A percentile compares a stretch with the other conserved stretches of the same genome.
phyloP scores from a whole-genome alignment of 1,140 invertebrate genomes.

The Formica selysi region DNA sequence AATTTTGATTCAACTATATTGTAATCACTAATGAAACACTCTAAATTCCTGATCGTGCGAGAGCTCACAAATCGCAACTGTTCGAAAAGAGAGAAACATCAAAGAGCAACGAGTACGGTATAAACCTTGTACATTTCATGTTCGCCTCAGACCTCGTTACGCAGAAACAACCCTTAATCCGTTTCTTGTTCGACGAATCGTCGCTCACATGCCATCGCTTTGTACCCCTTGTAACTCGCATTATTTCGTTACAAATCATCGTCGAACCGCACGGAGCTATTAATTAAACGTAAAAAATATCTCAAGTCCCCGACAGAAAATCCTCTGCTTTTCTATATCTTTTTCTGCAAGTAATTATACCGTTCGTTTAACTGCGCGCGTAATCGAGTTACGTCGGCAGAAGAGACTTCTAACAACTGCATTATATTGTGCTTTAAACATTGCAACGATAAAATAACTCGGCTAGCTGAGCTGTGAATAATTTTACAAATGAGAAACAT shows the following conservation, averaged over 20 bases:
- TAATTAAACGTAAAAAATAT: slow-evolving; percentile 66
- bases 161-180: slow-evolving; percentile 57
- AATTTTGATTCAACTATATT: not conserved
- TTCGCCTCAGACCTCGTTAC: slow-evolving; percentile 38
- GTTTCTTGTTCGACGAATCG: slow-evolving; percentile 44
- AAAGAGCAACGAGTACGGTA: not conserved
- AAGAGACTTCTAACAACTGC: slow-evolving; percentile 53
- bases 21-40: not conserved
- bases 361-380: slow-evolving; percentile 24
- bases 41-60: not conserved
- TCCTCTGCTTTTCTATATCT: not conserved
- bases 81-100: not conserved
- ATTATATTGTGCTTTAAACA: slow-evolving; percentile 35
- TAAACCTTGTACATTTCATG: slow-evolving; percentile 25
- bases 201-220: slow-evolving; percentile 21
- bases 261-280: slow-evolving; percentile 37
- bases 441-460: slow-evolving; percentile 32
- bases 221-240: slow-evolving; percentile 5
- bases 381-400: slow-evolving; percentile 57
- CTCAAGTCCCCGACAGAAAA: not conserved
- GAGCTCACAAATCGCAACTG: not conserved
- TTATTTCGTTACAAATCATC: slow-evolving; percentile 60
- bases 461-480: slow-evolving; percentile 26
- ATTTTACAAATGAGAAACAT: slow-evolving; percentile 38
- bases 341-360: slow-evolving; percentile 45